A percentile compares a stretch with the other conserved stretches of the same genome.
Evolutionary conservation across 92 coral and sea anemone species (phyloP).

Genomic region (Meandrina meandrites): DNA sequence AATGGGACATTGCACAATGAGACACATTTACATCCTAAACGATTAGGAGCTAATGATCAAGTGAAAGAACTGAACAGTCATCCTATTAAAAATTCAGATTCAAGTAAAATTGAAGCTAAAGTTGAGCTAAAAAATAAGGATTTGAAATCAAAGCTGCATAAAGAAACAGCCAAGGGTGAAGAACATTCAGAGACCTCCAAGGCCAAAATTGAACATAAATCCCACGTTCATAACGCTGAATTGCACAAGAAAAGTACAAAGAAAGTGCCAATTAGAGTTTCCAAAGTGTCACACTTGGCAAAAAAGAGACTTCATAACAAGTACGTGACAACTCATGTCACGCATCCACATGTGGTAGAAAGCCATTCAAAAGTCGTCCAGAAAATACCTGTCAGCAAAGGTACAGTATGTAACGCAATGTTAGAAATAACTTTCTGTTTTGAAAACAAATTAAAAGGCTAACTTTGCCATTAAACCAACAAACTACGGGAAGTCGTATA

Average conservation of each 20-base stretch:
- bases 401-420: not conserved
- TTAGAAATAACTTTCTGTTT: not conserved
- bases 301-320: conserved; percentile 1
- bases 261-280: not conserved
- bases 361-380: conserved; percentile 15
- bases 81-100: not conserved
- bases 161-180: not conserved
- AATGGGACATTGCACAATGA: not conserved
- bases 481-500: too few relatives aligned
- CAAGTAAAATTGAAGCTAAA: not conserved
- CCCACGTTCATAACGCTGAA: not conserved
- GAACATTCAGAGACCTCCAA: not conserved
- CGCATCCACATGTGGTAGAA: not conserved
- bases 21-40: not conserved
- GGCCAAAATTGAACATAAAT: not conserved
- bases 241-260: not conserved
- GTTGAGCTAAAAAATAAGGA: not conserved
- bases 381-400: conserved; percentile 15
- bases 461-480: not conserved
- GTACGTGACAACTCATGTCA: not conserved
- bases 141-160: not conserved
- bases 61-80: not conserved
- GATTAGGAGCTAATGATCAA: not conserved
- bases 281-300: conserved; percentile 22
- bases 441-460: not conserved